Evolutionary conservation across 2,888 invertebrate species (phyloP), one percentile per base, ranked within the genome.

Genomic region (Meteorus colon): DNA sequence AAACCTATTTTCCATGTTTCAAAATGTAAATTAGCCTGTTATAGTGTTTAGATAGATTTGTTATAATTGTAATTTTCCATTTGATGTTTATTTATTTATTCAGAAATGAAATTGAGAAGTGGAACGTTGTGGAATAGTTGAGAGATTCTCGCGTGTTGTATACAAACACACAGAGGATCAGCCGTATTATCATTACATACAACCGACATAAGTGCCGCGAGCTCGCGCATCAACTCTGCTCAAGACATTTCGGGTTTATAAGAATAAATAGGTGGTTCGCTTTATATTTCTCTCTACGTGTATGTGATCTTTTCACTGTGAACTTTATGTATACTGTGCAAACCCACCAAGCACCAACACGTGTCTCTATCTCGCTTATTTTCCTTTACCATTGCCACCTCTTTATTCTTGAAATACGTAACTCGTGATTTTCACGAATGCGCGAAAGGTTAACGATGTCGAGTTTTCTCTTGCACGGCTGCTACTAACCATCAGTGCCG

Each of bases 191-290:
- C 77, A 60, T 67, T 68, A 75, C 66, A 67, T 72, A 63, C 27
- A 48, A 63, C 77, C 63, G 73, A 76, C 69, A 77, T 77, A 78
- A 80, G 78, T 79, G 71, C 76, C 74, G 76, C 24, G n/a, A 41
- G 70, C 73, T 8, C 69, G 63, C 75, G 77, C 85, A 82, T 82
- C 82, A 82, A 82, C 82, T 82, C 81, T 78, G 75, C 75, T 80
- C 79, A 73, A 81, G 78, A 77, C 74, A 55, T 69, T 78, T 78
- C 78, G 70, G 29, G 60, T 77, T 79, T 81, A 84, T 84, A 81
- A 84, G 83, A 84, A 82, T 77, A 77, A 78, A 74, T 69, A 67
- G 75, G 60, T 73, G 5, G 27, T 63, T 62, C 19, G 24, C 48
- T 55, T n/a, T 45, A 68, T 45, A 31, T 62, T 66, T 51, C 29